Conservation (phyloP, 1,140 invertebrate species). For the Pseudomyrmex dendroicus region DNA sequence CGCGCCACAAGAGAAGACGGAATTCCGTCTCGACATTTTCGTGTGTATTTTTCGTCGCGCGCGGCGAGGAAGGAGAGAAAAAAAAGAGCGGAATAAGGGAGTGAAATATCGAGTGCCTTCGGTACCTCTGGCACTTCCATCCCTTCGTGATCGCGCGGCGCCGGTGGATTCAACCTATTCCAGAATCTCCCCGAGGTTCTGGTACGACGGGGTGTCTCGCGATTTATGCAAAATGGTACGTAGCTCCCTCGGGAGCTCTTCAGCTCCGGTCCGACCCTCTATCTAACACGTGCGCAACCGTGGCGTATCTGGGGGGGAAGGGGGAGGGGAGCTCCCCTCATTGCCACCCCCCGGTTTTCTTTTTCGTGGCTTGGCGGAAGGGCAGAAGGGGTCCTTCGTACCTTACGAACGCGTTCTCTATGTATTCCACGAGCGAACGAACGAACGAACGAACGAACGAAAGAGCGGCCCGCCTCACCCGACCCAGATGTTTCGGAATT, state of each 20-base stretch:
- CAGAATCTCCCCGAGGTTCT: conserved; percentile 76
- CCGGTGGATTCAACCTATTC: conserved; percentile 75
- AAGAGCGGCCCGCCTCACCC: conserved; percentile 1
- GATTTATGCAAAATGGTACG: conserved; percentile 85
- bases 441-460: conserved; percentile 11
- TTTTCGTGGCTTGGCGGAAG: conserved; percentile 37
- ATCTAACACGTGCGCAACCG: conserved; percentile 81
- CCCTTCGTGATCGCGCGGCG: conserved; percentile 65
- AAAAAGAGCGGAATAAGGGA: conserved; percentile 21
- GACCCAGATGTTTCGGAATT: conserved; percentile 51
- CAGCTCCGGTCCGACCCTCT: conserved; percentile 71
- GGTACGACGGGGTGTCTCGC: conserved; percentile 81
- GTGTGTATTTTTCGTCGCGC: conserved; percentile 17
- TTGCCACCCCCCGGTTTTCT: conserved; percentile 57
- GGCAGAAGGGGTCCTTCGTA: conserved; percentile 56
- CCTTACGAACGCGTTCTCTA: conserved; percentile 40
- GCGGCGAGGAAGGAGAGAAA: conserved; percentile 1
- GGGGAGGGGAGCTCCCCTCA: conserved; percentile 27
- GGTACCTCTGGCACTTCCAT: conserved; percentile 59
- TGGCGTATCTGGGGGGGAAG: conserved; percentile 23
- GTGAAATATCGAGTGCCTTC: conserved; percentile 66
- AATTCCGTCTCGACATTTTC: conserved; percentile 35
- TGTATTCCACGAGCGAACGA: conserved; percentile 51
- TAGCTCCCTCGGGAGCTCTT: conserved; percentile 82
- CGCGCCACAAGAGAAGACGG: conserved; percentile 8